Conservation (phyloP, 2,113 vertebrate species). For the Cyprinus carpio region DNA sequence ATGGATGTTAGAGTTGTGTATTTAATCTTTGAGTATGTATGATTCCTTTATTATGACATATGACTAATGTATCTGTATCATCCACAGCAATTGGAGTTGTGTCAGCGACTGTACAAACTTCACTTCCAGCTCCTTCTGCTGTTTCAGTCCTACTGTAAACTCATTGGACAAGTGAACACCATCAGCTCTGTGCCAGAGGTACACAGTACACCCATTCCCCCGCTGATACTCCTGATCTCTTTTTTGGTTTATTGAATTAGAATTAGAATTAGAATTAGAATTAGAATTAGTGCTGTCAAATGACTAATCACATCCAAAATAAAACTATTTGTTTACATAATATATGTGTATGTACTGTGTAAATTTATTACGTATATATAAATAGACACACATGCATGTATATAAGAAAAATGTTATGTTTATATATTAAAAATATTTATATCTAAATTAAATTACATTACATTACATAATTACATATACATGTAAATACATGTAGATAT, state of each 20-base stretch:
- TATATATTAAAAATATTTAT: no score
- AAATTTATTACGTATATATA: no score
- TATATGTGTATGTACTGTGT: no score
- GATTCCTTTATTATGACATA: neutral
- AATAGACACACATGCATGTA: no score
- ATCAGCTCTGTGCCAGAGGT: conserved; percentile 97
- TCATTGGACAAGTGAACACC: conserved; percentile 95
- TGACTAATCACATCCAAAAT: no score
- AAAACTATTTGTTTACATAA: no score
- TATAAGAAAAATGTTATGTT: no score
- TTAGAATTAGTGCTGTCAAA: no score
- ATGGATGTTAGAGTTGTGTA: conserved; percentile 31
- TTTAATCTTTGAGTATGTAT: conserved; percentile 20
- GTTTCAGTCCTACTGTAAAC: conserved; percentile 98
- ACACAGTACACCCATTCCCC: conserved; percentile 33
- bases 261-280: neutral
- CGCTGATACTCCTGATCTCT: neutral
- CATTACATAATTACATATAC: no score
- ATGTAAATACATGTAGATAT: no score
- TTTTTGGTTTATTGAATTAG: neutral
- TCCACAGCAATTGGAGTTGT: conserved; percentile 94
- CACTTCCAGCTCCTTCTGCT: conserved; percentile 98
- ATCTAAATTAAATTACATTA: no score
- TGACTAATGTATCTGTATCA: conserved; percentile 18
- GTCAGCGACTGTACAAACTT: conserved; percentile 96